These are phyloP conservation scores for Cerastis leucographa DNA, from an alignment of 2,888 invertebrate species.

Conservation along the genomic window DNA sequence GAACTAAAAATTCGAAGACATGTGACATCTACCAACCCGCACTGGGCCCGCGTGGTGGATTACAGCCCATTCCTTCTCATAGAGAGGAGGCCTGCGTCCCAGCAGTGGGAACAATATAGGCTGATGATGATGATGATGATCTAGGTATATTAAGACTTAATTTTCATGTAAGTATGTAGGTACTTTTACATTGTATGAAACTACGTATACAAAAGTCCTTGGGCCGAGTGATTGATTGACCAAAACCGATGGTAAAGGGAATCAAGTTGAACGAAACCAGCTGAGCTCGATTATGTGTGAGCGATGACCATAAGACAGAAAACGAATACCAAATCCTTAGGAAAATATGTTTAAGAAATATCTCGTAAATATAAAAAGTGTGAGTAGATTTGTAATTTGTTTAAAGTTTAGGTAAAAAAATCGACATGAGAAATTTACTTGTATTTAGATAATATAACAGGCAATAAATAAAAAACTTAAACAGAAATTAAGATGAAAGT, in stretches of 20 bases:
- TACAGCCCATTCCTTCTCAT: too few relatives aligned
- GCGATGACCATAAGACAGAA: neutral
- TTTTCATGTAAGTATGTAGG: neutral
- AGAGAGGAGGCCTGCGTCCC: too few relatives aligned
- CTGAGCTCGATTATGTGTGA: neutral
- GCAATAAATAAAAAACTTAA: neutral
- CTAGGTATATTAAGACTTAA: neutral
- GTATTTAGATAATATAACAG: neutral
- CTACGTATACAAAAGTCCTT: neutral
- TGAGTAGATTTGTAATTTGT: neutral
- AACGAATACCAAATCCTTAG: neutral
- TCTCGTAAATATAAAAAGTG: neutral
- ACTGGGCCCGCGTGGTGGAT: too few relatives aligned
- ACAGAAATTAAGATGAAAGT: neutral
- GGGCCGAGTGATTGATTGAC: conserved; percentile 13
- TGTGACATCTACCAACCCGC: too few relatives aligned
- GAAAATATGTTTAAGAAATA: neutral
- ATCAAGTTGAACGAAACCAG: conserved; percentile 5
- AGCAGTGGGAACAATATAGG: too few relatives aligned
- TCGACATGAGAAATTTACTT: neutral
- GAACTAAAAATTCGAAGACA: too few relatives aligned
- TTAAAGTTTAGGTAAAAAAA: neutral
- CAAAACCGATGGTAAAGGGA: neutral
- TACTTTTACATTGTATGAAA: neutral
- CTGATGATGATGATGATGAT: too few relatives aligned